Conservation (phyloP, 92 coral and sea anemone genomes). For the Phenganax subtilis region DNA sequence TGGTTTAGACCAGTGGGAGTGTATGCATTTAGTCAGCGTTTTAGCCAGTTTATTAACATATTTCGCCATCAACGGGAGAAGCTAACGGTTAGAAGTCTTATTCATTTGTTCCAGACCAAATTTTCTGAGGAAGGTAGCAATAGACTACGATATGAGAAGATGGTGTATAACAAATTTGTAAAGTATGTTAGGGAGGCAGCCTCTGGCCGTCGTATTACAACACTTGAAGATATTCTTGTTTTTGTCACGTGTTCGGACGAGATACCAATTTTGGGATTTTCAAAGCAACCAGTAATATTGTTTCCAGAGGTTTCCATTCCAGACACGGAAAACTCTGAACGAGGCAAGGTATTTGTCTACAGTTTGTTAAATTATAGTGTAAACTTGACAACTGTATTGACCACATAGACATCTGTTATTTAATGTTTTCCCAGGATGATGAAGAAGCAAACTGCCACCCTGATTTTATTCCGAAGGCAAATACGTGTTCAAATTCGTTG, state of each 20-base stretch:
- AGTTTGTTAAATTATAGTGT: not conserved
- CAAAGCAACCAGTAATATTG: not conserved
- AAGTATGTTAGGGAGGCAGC: conserved; percentile 5
- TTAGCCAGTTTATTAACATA: too few species aligned
- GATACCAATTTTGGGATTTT: conserved; percentile 8
- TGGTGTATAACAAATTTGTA: not conserved
- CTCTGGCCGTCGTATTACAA: not conserved
- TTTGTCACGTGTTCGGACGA: conserved; percentile 18
- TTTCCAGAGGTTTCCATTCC: not conserved
- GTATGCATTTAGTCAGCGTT: too few species aligned
- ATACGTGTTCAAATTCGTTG: conserved; percentile 48
- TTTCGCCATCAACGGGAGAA: too few species aligned
- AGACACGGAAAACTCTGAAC: not conserved
- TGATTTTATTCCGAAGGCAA: conserved; percentile 49
- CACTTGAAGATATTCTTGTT: conserved; percentile 3
- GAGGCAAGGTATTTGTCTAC: not conserved
- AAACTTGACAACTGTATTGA: not conserved
- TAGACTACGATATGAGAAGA: not conserved
- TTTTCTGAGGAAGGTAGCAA: not conserved
- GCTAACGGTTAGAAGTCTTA: too few species aligned
- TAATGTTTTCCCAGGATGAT: not conserved
- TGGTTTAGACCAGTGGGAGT: too few species aligned
- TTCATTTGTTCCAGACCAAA: not conserved
- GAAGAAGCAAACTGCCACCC: conserved; percentile 22
- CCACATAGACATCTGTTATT: not conserved